Conservation (phyloP, 1,140 invertebrate species). For the Drosophila pseudoananassae region DNA sequence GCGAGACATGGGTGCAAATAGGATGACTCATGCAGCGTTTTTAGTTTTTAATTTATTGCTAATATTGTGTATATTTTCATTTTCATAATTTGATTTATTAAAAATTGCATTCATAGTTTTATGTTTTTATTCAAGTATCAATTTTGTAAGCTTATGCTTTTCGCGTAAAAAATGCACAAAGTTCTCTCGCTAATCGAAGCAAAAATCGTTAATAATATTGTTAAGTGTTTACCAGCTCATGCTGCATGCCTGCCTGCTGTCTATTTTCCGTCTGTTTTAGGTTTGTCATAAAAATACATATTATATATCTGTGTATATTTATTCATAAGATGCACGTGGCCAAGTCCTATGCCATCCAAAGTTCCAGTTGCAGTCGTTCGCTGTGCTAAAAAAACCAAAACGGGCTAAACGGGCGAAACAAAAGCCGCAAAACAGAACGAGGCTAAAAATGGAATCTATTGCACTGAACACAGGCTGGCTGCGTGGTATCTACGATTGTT, state of each 20-base stretch:
- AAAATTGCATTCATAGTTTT: constrained; percentile 69
- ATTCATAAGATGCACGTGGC: constrained; percentile 74
- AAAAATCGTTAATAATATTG: constrained; percentile 74
- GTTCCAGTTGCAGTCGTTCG: constrained; percentile 41
- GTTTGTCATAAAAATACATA: constrained; percentile 79
- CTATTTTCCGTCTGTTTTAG: constrained; percentile 21
- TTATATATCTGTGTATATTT: constrained; percentile 68
- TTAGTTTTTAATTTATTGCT: constrained; percentile 71
- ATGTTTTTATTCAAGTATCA: constrained; percentile 64
- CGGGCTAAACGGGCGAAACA: constrained; percentile 39
- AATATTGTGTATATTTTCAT: constrained; percentile 69
- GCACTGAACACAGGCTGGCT: constrained; percentile 67
- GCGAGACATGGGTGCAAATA: neutral
- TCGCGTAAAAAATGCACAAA: constrained; percentile 78
- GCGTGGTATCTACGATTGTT: constrained; percentile 52
- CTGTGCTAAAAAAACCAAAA: constrained; percentile 27
- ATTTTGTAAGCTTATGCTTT: constrained; percentile 78
- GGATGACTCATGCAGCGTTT: constrained; percentile 29
- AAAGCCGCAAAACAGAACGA: constrained; percentile 58
- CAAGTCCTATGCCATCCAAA: constrained; percentile 67
- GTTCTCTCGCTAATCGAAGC: constrained; percentile 76
- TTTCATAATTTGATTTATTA: constrained; percentile 81
- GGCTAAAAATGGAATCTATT: constrained; percentile 41
- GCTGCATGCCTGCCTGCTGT: constrained; percentile 38
- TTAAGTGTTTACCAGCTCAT: constrained; percentile 63